These are phyloP conservation scores for Drosophila elegans DNA, from an alignment of 1,140 invertebrate species.

Conservation along the genomic window DNA sequence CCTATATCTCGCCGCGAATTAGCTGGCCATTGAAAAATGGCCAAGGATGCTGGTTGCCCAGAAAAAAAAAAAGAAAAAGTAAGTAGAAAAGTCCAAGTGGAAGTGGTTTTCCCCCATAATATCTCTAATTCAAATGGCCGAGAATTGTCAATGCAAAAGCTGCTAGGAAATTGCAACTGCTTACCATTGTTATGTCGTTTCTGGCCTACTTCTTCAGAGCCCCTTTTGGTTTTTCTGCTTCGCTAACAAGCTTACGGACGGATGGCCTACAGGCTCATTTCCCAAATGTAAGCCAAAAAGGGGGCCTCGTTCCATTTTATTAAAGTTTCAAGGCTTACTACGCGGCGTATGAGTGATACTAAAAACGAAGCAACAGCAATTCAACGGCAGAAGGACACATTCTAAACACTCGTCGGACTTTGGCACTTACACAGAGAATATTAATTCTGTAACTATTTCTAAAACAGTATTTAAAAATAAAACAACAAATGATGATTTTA, in stretches of 20 bases:
- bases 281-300: slow-evolving; percentile 18
- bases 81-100: neutral
- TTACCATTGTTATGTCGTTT: slow-evolving; percentile 24
- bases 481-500: too few species aligned
- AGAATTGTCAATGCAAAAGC: slow-evolving; percentile 31
- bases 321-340: slow-evolving; percentile 56
- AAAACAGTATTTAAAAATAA: too few species aligned
- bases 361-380: slow-evolving; percentile 41
- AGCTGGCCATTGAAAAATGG: slow-evolving; percentile 9
- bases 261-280: slow-evolving; percentile 23
- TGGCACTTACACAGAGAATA: neutral
- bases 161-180: slow-evolving; percentile 5
- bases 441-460: too few species aligned
- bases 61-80: neutral
- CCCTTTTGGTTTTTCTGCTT: slow-evolving; percentile 7
- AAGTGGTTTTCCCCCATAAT: neutral
- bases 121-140: slow-evolving; percentile 13
- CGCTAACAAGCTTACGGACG: slow-evolving; percentile 59
- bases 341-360: slow-evolving; percentile 57
- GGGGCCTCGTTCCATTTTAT: slow-evolving; percentile 57
- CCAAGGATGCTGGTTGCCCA: slow-evolving; percentile 12
- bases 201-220: slow-evolving; percentile 18
- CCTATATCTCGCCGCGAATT: slow-evolving; percentile 19
- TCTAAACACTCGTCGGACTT: neutral
- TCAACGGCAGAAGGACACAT: slow-evolving; percentile 17